A percentile compares a stretch with the other conserved stretches of the same genome.
These are phyloP conservation scores for Drymonia ruficornis DNA, from an alignment of 2,888 invertebrate species.

Conservation along the genomic window DNA sequence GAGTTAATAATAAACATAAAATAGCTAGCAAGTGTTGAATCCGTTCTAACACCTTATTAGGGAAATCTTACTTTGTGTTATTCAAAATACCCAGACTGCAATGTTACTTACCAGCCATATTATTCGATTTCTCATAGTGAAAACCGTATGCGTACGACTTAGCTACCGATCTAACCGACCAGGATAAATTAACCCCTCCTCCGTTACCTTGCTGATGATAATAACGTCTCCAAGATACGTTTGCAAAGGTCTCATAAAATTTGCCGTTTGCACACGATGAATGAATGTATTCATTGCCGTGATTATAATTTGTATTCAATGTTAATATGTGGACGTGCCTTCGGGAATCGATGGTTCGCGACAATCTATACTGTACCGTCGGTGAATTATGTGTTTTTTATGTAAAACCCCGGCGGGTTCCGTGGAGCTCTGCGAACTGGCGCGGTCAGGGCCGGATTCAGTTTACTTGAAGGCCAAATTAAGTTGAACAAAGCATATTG, in stretches of 20 bases:
- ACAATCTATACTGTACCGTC: slow-evolving; percentile 29
- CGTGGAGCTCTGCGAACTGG: slow-evolving; percentile 23
- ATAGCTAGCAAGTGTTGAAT: no score
- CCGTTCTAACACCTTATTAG: no score
- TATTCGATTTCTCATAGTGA: slow-evolving; percentile 20
- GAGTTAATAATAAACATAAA: no score
- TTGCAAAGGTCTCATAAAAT: slow-evolving; percentile 19
- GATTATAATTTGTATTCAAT: slow-evolving; percentile 57
- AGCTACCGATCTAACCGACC: slow-evolving; percentile 22
- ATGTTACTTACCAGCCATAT: no score
- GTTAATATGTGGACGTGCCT: slow-evolving; percentile 39
- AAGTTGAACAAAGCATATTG: no score
- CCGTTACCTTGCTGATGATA: not conserved
- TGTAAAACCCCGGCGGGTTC: slow-evolving; percentile 28
- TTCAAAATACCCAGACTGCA: not conserved
- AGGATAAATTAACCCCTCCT: slow-evolving; percentile 8
- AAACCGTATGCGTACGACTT: slow-evolving; percentile 24
- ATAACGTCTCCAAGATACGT: not conserved
- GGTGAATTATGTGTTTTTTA: slow-evolving; percentile 40
- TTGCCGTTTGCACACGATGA: slow-evolving; percentile 42
- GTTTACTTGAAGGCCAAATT: not conserved
- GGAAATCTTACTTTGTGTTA: no score
- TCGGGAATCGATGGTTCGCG: slow-evolving; percentile 35
- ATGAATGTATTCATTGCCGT: slow-evolving; percentile 56
- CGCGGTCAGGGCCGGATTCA: slow-evolving; percentile 7